Evolutionary conservation across 1,140 invertebrate species (phyloP).

Genomic region (Lamellibrachia luymesi): DNA sequence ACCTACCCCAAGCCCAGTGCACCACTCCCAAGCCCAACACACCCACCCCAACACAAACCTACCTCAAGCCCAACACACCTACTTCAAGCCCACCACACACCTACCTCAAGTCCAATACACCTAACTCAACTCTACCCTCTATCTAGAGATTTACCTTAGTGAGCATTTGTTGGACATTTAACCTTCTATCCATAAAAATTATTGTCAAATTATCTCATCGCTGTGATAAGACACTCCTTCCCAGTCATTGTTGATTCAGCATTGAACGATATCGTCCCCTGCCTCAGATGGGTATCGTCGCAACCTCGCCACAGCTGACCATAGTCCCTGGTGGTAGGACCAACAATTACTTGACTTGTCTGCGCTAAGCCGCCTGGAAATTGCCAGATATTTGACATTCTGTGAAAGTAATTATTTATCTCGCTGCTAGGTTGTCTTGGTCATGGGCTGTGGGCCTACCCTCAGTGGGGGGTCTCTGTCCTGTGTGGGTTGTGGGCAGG

Average conservation of each 20-base stretch:
- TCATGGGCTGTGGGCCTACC: not conserved
- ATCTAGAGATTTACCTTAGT: not conserved
- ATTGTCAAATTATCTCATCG: not conserved
- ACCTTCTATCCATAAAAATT: not conserved
- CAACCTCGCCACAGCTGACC: not conserved
- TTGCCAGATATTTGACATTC: not conserved
- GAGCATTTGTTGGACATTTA: not conserved
- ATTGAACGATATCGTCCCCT: not conserved
- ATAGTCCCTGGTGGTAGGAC: not conserved
- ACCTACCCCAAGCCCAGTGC: not conserved
- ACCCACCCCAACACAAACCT: not conserved
- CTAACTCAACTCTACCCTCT: no score
- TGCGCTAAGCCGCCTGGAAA: not conserved
- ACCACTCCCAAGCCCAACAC: not conserved
- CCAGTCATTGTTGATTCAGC: not conserved
- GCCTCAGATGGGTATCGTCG: not conserved
- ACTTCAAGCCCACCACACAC: not conserved
- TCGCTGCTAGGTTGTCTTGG: not conserved
- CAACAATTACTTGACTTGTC: not conserved
- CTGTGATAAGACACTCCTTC: not conserved
- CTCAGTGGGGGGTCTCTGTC: not conserved
- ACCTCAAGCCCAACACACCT: not conserved
- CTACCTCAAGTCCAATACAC: not conserved
- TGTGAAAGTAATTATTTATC: not conserved
- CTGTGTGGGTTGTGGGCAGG: not conserved